Conservation (phyloP, 1,140 invertebrate genomes). For the Lanistes nyassanus region DNA sequence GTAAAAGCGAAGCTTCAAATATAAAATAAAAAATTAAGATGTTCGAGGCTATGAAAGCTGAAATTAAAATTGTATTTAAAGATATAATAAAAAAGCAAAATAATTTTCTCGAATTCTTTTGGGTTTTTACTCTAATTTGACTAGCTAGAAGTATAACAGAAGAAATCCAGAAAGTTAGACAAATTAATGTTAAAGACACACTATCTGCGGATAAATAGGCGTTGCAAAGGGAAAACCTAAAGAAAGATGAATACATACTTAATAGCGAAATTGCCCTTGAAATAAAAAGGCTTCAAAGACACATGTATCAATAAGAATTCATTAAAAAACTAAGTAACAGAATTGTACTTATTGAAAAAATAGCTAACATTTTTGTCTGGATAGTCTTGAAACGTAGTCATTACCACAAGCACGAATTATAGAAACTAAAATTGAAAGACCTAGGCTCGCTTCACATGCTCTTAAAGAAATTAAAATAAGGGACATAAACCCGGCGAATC, state of each 20-base stretch:
- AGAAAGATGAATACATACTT: not conserved
- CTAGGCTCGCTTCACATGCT: not conserved
- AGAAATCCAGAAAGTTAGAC: not conserved
- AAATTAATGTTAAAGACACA: not conserved
- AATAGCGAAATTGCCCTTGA: not conserved
- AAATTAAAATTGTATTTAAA: not conserved
- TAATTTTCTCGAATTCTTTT: not conserved
- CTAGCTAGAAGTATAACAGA: not conserved
- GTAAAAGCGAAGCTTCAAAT: slow-evolving; percentile 75
- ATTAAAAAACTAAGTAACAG: not conserved
- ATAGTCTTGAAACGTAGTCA: slow-evolving; percentile 8
- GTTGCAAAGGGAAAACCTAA: not conserved
- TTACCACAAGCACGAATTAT: not conserved
- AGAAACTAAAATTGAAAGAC: not conserved
- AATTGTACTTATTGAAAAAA: not conserved
- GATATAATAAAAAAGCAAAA: not conserved
- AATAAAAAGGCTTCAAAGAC: not conserved
- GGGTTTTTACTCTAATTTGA: not conserved
- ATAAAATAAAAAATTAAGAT: slow-evolving; percentile 72
- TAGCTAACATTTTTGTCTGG: not conserved
- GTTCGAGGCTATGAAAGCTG: not conserved
- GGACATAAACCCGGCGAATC: not conserved
- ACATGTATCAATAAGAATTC: not conserved
- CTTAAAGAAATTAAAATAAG: not conserved
- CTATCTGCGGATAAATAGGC: not conserved